Evolutionary conservation across 2,888 invertebrate species (phyloP), one percentile per base, ranked within the genome.

Genomic region (Athrips mouffetella): DNA sequence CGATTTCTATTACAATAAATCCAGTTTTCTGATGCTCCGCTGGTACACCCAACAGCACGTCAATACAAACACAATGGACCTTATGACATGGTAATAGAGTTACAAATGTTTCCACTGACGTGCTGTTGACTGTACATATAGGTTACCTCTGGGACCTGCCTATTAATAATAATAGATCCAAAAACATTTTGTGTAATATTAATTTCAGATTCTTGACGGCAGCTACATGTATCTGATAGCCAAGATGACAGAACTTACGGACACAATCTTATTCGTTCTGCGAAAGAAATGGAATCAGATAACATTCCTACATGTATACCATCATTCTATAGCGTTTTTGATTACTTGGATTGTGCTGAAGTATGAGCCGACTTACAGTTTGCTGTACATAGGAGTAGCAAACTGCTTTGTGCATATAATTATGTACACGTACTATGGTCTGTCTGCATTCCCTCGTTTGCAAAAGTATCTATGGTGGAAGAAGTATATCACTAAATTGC

Each of bases 221-320:
- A 57, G 51, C 23, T 92, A 93, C 90, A 90, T 89, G 69, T 94
- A 94, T 68, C 92, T 93, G 69, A 78, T 92, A 51, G 92, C 92
- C 2, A 94, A 94, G 77, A 73, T 94, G 5, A 80, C 92, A 0
- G 94, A 94, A 67, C 85, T 94, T 0, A 62, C 93, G 46, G 94
- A 94, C 65, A 94, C 94, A 0, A 91, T 94, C 2, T 96, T 96
- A 82, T 96, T 96, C 76, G 94, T 96, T 3, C 79, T 96, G 55
- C 90, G 96, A n/a, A 96, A 96, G 77, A 71, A 87, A 79, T 56
- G 89, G 87, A 63, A 91, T 27, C 96, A 96, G 76, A 92, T 96
- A 0, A 91, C 95, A 0, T 94, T 95, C 67, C 90, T 97, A 30
- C 96, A 97, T 70, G 93, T 96, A 0, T 96, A 96, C 70, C 97